A percentile compares a stretch with the other conserved stretches of the same genome.
Evolutionary conservation across 2,113 vertebrate genomes (phyloP).

Genomic region (Hippocampus zosterae): DNA sequence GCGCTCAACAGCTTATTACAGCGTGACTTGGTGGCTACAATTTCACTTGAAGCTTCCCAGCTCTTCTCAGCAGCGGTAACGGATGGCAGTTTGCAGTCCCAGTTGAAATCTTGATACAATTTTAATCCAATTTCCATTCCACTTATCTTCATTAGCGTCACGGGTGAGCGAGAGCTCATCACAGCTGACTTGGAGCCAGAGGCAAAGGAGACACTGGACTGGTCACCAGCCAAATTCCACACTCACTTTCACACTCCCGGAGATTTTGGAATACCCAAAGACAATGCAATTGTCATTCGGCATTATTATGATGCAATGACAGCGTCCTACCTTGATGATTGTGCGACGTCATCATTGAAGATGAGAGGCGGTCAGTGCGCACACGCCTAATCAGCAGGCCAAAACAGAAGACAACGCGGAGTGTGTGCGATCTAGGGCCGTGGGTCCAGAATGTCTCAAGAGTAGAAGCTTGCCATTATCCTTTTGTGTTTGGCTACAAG

Average conservation of each 20-base stretch:
- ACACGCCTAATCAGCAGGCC: slow-evolving; percentile 17
- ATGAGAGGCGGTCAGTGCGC: background rate
- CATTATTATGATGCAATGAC: background rate
- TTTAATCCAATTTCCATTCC: background rate
- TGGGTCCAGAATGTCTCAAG: slow-evolving; percentile 20
- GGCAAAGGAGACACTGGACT: background rate
- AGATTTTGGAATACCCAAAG: background rate
- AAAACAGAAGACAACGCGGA: slow-evolving; percentile 1
- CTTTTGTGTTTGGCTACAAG: slow-evolving; percentile 28
- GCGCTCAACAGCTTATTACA: slow-evolving; percentile 31
- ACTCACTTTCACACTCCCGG: too few species aligned
- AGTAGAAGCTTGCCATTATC: slow-evolving; percentile 56
- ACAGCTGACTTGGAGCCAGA: background rate
- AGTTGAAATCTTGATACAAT: background rate
- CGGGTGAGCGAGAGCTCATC: background rate
- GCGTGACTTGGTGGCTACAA: slow-evolving; percentile 1
- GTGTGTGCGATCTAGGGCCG: background rate
- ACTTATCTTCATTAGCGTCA: background rate
- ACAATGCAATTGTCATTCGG: background rate
- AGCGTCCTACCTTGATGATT: slow-evolving; percentile 63
- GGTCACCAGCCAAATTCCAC: too few species aligned
- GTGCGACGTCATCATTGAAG: slow-evolving; percentile 64
- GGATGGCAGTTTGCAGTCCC: background rate
- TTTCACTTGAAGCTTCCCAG: background rate
- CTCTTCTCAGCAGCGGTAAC: background rate